Conservation (phyloP, 2,888 invertebrate genomes). For the Gymnoscelis rufifasciata region DNA sequence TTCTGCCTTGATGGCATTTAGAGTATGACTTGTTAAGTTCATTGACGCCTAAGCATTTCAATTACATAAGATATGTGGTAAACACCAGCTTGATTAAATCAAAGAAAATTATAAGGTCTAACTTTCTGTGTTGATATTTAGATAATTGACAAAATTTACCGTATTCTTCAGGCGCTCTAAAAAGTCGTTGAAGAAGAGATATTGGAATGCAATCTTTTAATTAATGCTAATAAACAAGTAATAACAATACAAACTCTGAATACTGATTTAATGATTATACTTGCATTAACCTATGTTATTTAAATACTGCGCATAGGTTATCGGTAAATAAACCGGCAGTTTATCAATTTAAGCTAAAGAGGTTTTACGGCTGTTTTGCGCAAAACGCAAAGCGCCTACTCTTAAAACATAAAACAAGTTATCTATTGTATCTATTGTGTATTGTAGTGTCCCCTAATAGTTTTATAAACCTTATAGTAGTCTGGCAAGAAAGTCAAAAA, state of each 20-base stretch:
- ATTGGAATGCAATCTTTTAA: constrained; percentile 8
- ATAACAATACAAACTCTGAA: constrained; percentile 10
- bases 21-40: constrained; percentile 29
- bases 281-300: background rate
- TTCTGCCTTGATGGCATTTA: constrained; percentile 30
- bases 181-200: background rate
- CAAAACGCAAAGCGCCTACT: no score
- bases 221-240: constrained; percentile 9
- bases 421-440: no score
- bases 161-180: background rate
- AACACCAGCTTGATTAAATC: no score
- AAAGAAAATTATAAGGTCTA: no score
- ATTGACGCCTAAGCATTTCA: constrained; percentile 9
- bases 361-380: no score
- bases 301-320: background rate
- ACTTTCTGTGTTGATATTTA: background rate
- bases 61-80: no score
- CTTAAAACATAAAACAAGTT: no score
- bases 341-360: no score
- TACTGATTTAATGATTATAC: background rate
- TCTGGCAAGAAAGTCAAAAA: no score
- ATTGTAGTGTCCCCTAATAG: no score
- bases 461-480: no score
- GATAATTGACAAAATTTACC: background rate
- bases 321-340: no score